Base-by-base conservation (phyloP, 2,797 vertebrate species). In the Rhadinocentrus ornatus region DNA sequence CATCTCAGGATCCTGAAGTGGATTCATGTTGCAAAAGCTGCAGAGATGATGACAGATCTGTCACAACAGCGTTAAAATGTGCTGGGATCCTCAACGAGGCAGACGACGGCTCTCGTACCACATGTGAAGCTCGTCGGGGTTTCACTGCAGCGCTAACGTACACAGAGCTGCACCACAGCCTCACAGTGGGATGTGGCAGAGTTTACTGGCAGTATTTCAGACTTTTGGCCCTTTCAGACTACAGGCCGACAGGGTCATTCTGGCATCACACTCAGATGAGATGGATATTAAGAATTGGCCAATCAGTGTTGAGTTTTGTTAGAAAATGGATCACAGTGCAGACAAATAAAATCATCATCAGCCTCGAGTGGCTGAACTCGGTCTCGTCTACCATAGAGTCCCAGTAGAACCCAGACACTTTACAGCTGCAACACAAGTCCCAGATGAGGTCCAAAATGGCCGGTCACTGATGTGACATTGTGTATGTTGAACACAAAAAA, bases 291-390 rank as follows among this genome's bases (percentile, higher is more conserved):
- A 10, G n/a, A 39, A 35, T 50, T 71, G 90, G 81, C 85, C 82
- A 82, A 89, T 82, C 57, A 48, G 55, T 34, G 71, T 35, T 39
- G 55, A 50, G 60, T 31, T 66, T 50, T 0, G 34, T 56, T 72
- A 34, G 34, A 59, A 82, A 93, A 97, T 96, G 96, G 96, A 96
- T 97, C 95, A 98, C 97, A 98, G 97, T 98, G 97, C 96, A 95
- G 97, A 93, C 48, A 41, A 59, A 89, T 63, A 73, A 41, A 12
- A 37, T 37, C 67, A 82, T 58, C 63, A 71, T 1, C 32, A 81
- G 83, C 85, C 81, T 69, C 77, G 58, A 46, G 0, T 15, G 69
- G 58, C 55, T 67, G 58, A 72, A 77, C 70, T 20, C 66, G 50
- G 29, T 22, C 60, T 65, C 16, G 18, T 44, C 41, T 44, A 44